A percentile compares a stretch with the other conserved stretches of the same genome.
These are phyloP conservation scores for Solenodon paradoxus DNA, from an alignment of 2,113 vertebrate genomes.

Conservation along the genomic window DNA sequence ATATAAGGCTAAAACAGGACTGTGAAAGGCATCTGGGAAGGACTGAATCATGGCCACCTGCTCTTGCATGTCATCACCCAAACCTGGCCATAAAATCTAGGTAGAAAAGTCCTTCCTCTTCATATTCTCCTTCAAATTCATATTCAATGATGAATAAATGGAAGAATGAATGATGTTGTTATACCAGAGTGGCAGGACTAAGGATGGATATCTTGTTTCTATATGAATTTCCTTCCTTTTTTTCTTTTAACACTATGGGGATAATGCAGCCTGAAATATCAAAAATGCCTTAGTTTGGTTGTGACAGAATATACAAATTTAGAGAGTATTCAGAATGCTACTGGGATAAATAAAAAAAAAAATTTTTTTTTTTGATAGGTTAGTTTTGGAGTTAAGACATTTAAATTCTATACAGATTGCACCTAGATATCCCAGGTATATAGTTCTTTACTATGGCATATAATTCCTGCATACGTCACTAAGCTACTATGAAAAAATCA, in stretches of 20 bases:
- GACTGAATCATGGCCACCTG: neutral
- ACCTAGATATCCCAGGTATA: neutral
- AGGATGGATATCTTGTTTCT: neutral
- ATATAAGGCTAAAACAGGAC: neutral
- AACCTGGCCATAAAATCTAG: neutral
- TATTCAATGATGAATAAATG: neutral
- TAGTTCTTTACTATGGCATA: neutral
- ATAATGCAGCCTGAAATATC: neutral
- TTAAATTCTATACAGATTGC: neutral
- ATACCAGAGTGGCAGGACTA: neutral
- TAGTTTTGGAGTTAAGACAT: neutral
- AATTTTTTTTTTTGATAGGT: neutral
- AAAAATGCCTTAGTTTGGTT: neutral
- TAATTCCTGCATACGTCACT: neutral
- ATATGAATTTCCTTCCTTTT: neutral
- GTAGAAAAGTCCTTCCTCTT: neutral
- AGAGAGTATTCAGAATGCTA: neutral
- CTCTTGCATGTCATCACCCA: neutral
- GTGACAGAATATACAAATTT: neutral
- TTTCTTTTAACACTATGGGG: neutral
- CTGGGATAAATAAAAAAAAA: neutral
- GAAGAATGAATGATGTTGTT: neutral
- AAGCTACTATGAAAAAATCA: neutral
- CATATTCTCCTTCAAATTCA: neutral
- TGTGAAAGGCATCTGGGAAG: neutral